Evolutionary conservation across 1,140 invertebrate species (phyloP).

Genomic region (Drosophila truncata): DNA sequence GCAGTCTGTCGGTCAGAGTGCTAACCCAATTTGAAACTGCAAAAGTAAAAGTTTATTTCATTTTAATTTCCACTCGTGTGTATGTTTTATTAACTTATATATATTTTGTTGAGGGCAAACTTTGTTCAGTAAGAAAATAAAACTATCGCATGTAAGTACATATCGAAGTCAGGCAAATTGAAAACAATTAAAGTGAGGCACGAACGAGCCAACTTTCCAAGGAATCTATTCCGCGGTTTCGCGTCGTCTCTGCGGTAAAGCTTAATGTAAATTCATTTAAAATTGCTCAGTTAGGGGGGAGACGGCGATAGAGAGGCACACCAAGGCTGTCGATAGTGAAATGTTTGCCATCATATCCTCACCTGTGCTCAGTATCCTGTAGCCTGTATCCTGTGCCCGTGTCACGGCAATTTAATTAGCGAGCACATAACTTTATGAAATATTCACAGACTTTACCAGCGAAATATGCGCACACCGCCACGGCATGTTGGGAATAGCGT

Average conservation of each 20-base stretch:
- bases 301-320: neutral
- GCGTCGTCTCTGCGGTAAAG: conserved; percentile 52
- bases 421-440: conserved; percentile 79
- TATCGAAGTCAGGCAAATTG: conserved; percentile 49
- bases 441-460: conserved; percentile 75
- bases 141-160: conserved; percentile 43
- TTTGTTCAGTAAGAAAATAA: conserved; percentile 8
- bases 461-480: conserved; percentile 61
- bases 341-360: conserved; percentile 38
- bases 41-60: conserved; percentile 62
- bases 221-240: conserved; percentile 7
- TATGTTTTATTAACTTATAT: conserved; percentile 28
- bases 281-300: conserved; percentile 43
- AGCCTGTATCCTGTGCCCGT: conserved; percentile 36
- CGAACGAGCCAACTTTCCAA: conserved; percentile 32
- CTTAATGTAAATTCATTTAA: conserved; percentile 80
- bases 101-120: conserved; percentile 35
- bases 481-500: conserved; percentile 17
- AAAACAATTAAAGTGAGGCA: conserved; percentile 67
- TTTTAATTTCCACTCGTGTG: conserved; percentile 31
- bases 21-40: conserved; percentile 66
- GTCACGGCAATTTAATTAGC: conserved; percentile 83
- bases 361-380: conserved; percentile 15
- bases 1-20: conserved; percentile 64
- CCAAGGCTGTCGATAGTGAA: conserved; percentile 61